Evolutionary conservation across 1,140 invertebrate genomes (phyloP).

Genomic region (Trichomalopsis sarcophagae): DNA sequence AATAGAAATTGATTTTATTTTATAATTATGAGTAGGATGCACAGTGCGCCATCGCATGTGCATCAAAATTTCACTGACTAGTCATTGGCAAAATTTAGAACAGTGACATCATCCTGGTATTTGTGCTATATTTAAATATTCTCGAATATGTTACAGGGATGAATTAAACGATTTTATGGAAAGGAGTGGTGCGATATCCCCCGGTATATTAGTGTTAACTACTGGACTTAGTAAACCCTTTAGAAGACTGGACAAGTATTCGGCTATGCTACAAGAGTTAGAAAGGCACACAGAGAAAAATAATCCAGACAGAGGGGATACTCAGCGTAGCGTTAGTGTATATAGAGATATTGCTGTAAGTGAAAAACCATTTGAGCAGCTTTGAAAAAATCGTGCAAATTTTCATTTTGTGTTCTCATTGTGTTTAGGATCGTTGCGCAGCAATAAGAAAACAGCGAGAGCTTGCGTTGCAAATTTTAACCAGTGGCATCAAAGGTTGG

Average conservation of each 20-base stretch:
- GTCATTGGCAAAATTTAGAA: slow-evolving; percentile 9
- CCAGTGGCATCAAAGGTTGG: slow-evolving; percentile 94
- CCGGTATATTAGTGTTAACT: slow-evolving; percentile 92
- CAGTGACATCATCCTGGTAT: neutral
- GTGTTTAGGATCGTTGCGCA: slow-evolving; percentile 85
- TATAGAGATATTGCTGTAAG: slow-evolving; percentile 96
- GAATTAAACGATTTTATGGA: slow-evolving; percentile 93
- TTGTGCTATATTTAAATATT: neutral
- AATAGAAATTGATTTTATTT: slow-evolving; percentile 32
- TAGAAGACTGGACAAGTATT: slow-evolving; percentile 95
- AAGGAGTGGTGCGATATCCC: slow-evolving; percentile 85
- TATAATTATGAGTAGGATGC: neutral
- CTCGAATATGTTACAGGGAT: slow-evolving; percentile 78
- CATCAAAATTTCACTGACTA: neutral
- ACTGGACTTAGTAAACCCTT: slow-evolving; percentile 96
- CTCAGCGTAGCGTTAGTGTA: slow-evolving; percentile 93
- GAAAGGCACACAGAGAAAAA: slow-evolving; percentile 96
- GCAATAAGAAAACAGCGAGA: slow-evolving; percentile 94
- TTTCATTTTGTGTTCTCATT: slow-evolving; percentile 2
- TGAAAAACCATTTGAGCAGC: slow-evolving; percentile 53
- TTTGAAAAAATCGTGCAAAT: neutral
- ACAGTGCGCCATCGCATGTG: neutral
- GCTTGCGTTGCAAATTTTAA: slow-evolving; percentile 95
- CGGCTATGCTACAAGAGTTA: slow-evolving; percentile 94
- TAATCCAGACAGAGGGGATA: slow-evolving; percentile 96